Conservation (phyloP, 1,140 invertebrate species). For the Cherax quadricarinatus region DNA sequence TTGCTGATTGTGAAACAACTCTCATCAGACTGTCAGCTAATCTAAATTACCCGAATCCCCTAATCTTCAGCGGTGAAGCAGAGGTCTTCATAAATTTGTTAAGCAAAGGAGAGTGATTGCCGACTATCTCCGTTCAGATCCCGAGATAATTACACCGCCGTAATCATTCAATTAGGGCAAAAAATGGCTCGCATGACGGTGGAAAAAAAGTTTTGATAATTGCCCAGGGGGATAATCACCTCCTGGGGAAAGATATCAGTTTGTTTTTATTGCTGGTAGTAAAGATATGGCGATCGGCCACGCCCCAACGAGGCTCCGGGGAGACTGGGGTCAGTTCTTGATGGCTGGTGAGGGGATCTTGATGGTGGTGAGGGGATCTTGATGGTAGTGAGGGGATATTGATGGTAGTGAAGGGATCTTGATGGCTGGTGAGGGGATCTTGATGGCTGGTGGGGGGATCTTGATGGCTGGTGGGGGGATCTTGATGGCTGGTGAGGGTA, state of each 20-base stretch:
- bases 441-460: too few relatives aligned
- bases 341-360: too few relatives aligned
- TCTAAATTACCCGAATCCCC: neutral
- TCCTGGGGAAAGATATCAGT: neutral
- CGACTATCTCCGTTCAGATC: neutral
- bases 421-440: too few relatives aligned
- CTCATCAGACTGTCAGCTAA: neutral
- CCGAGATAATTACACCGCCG: constrained; percentile 13
- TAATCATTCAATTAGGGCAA: constrained; percentile 31
- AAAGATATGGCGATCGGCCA: neutral
- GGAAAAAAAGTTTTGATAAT: constrained; percentile 43
- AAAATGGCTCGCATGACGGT: constrained; percentile 17
- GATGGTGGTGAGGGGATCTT: neutral
- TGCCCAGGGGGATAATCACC: constrained; percentile 14
- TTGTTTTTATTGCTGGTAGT: constrained; percentile 41
- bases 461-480: neutral
- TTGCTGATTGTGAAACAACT: too few relatives aligned
- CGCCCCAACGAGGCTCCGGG: neutral
- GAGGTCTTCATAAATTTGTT: constrained; percentile 5
- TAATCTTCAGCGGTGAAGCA: neutral
- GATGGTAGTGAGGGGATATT: too few relatives aligned
- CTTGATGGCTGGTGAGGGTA: too few relatives aligned
- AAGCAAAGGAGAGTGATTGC: neutral
- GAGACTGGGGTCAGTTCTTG: neutral
- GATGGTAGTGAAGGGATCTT: too few relatives aligned